Evolutionary conservation across 2,797 vertebrate species (phyloP).

Genomic region (Enteromius mattozi): DNA sequence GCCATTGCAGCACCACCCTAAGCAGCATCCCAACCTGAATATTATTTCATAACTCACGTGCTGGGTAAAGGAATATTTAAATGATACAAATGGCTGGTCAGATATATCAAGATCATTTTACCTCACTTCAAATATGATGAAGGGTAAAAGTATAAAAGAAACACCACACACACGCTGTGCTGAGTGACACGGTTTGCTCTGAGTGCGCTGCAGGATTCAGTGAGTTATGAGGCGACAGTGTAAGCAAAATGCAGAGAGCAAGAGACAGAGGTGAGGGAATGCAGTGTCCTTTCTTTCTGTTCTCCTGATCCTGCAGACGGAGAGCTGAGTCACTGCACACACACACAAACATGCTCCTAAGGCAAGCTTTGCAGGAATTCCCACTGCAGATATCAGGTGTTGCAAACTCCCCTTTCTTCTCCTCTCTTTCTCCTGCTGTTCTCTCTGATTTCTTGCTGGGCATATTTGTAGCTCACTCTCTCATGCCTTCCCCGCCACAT

Average conservation of each 20-base stretch:
- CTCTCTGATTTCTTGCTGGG: background rate
- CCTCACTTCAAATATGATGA: background rate
- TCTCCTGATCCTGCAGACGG: constrained; percentile 18
- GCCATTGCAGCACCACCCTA: background rate
- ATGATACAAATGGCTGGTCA: background rate
- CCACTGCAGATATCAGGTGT: constrained; percentile 41
- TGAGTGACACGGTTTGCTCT: background rate
- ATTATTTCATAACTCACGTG: background rate
- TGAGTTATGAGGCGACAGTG: constrained; percentile 9
- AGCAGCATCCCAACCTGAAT: background rate
- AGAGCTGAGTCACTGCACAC: constrained; percentile 44
- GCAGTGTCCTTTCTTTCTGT: constrained; percentile 14
- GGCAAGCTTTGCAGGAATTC: constrained; percentile 44
- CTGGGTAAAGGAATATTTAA: background rate
- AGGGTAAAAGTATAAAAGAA: constrained; percentile 11
- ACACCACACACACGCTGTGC: background rate
- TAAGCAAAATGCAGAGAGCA: background rate
- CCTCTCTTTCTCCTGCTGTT: constrained; percentile 16
- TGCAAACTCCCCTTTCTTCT: background rate
- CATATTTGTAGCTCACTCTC: background rate
- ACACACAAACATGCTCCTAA: background rate
- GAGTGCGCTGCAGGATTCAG: background rate
- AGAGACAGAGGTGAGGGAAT: constrained; percentile 6
- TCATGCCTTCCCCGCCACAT: background rate
- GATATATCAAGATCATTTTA: background rate